Percentiles rank a stretch among this genome's conserved stretches.
Conservation (phyloP, 2,797 vertebrate species). For the Xenops minutus region DNA sequence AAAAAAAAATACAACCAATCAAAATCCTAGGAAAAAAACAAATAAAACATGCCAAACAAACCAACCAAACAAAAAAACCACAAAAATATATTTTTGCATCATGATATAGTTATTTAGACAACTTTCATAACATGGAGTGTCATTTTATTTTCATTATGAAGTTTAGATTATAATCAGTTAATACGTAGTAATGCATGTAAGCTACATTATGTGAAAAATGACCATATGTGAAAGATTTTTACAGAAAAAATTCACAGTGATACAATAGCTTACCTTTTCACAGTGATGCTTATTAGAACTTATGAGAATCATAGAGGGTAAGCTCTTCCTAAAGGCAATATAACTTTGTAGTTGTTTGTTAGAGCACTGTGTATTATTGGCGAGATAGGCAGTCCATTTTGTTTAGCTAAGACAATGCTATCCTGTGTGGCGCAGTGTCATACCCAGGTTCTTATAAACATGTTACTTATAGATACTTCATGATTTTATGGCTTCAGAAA, state of each 20-base stretch:
- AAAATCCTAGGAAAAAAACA: not conserved
- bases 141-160: constrained; percentile 27
- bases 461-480: not conserved
- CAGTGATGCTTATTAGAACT: constrained; percentile 70
- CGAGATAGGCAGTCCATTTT: constrained; percentile 36
- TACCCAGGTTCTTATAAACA: constrained; percentile 10
- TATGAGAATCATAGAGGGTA: constrained; percentile 66
- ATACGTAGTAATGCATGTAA: constrained; percentile 33
- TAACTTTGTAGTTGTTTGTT: constrained; percentile 52
- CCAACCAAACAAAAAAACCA: not conserved
- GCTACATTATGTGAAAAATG: constrained; percentile 63
- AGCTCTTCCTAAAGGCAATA: constrained; percentile 51
- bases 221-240: constrained; percentile 56
- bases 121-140: not conserved
- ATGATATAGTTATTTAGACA: constrained; percentile 48
- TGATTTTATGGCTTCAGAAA: not conserved
- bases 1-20: not conserved
- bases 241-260: constrained; percentile 60
- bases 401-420: constrained; percentile 35
- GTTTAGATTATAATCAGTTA: constrained; percentile 40
- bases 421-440: not conserved
- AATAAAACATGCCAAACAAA: not conserved
- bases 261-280: constrained; percentile 65
- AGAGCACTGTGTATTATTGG: not conserved
- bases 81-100: constrained; percentile 16